Evolutionary conservation across 2,888 invertebrate species (phyloP).

Genomic region (Nebria salina): DNA sequence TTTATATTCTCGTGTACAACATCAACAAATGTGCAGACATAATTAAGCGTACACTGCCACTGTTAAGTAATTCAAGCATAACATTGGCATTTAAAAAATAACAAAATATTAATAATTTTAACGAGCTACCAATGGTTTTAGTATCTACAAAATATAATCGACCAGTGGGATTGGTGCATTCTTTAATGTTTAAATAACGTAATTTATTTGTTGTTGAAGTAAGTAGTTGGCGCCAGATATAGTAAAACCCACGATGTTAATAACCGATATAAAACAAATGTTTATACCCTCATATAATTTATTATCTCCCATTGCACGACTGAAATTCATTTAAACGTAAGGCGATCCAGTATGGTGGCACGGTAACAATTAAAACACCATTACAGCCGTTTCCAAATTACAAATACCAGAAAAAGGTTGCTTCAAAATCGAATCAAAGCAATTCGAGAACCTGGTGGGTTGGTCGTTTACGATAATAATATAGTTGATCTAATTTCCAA

Average conservation of each 20-base stretch:
- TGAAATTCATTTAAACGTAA: neutral
- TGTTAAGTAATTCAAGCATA: too few relatives aligned
- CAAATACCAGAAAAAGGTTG: neutral
- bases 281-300: neutral
- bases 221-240: constrained; percentile 10
- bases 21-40: neutral
- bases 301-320: neutral
- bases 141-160: neutral
- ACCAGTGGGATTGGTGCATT: neutral
- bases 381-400: neutral
- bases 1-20: neutral
- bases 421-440: neutral
- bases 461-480: neutral
- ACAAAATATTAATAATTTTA: too few relatives aligned
- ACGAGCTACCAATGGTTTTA: too few relatives aligned
- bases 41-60: too few relatives aligned
- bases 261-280: constrained; percentile 9
- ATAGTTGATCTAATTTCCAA: neutral
- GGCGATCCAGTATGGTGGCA: neutral
- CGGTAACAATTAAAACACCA: neutral
- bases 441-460: neutral
- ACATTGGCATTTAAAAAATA: too few relatives aligned
- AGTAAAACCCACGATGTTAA: constrained; percentile 13
- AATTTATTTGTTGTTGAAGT: constrained; percentile 12
- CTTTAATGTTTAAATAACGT: constrained; percentile 10